A percentile compares a stretch with the other conserved stretches of the same genome.
These are phyloP conservation scores for Drosophila villosipedis DNA, from an alignment of 2,888 invertebrate species.

Conservation along the genomic window DNA sequence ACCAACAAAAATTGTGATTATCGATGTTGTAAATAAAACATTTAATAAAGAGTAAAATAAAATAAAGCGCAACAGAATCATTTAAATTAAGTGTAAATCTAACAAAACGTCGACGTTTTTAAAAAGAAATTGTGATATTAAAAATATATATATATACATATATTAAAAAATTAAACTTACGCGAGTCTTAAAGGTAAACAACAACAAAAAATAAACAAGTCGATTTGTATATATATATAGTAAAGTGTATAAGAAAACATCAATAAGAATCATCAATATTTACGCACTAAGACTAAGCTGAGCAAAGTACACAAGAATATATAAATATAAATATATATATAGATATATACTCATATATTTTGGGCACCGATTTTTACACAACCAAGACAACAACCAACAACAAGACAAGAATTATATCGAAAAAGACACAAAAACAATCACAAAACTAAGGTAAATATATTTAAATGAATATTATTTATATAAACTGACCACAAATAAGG, in stretches of 20 bases:
- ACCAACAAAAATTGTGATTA: conserved; percentile 64
- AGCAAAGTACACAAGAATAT: conserved; percentile 63
- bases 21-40: conserved; percentile 60
- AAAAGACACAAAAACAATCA: conserved; percentile 80
- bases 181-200: conserved; percentile 30
- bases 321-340: conserved; percentile 49
- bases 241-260: conserved; percentile 36
- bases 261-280: conserved; percentile 52
- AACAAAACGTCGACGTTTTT: conserved; percentile 74
- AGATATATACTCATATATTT: conserved; percentile 63
- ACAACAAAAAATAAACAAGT: conserved; percentile 30
- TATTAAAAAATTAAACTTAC: conserved; percentile 47
- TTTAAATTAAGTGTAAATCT: conserved; percentile 73
- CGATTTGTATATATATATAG: conserved; percentile 57
- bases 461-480: neutral
- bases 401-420: conserved; percentile 59
- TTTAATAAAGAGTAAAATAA: conserved; percentile 25
- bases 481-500: neutral
- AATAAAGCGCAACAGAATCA: conserved; percentile 41
- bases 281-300: conserved; percentile 63
- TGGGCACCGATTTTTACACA: conserved; percentile 77
- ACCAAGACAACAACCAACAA: conserved; percentile 52
- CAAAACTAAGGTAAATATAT: conserved; percentile 74
- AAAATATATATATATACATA: conserved; percentile 39
- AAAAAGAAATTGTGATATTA: conserved; percentile 81